These are phyloP conservation scores for Cecropterus lyciades DNA, from an alignment of 1,140 invertebrate genomes.

Conservation along the genomic window DNA sequence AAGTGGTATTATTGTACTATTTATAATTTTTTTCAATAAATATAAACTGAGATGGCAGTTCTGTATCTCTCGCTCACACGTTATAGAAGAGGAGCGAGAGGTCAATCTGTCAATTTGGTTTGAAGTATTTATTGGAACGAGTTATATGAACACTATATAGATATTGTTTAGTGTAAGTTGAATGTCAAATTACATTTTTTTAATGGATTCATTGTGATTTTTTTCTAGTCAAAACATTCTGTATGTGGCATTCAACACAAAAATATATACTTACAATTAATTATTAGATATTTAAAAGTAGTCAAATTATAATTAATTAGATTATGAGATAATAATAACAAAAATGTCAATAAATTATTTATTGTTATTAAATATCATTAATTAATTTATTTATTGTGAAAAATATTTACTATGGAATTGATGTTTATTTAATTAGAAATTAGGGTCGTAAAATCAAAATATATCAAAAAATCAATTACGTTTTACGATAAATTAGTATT, in stretches of 20 bases:
- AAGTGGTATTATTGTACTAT: too few relatives aligned
- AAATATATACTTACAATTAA: not conserved
- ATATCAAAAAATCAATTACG: slow-evolving; percentile 20
- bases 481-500: slow-evolving; percentile 1
- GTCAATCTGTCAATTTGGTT: too few relatives aligned
- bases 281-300: slow-evolving; percentile 29
- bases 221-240: slow-evolving; percentile 13
- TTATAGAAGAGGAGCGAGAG: too few relatives aligned
- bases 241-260: slow-evolving; percentile 5
- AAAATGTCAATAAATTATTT: slow-evolving; percentile 32
- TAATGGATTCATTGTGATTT: slow-evolving; percentile 6
- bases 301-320: slow-evolving; percentile 30
- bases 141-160: too few relatives aligned
- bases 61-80: too few relatives aligned
- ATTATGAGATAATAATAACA: slow-evolving; percentile 13
- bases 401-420: slow-evolving; percentile 30
- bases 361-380: slow-evolving; percentile 21
- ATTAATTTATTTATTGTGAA: slow-evolving; percentile 24
- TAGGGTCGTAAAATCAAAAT: slow-evolving; percentile 7
- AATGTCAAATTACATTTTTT: slow-evolving; percentile 13
- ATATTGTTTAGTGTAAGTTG: slow-evolving; percentile 12
- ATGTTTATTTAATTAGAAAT: slow-evolving; percentile 15
- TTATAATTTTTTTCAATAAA: too few relatives aligned
- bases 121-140: too few relatives aligned
- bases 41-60: too few relatives aligned